Evolutionary conservation across 2,888 invertebrate genomes (phyloP), one percentile per base, ranked within the genome.

Genomic region (Lithophane semibrunnea): DNA sequence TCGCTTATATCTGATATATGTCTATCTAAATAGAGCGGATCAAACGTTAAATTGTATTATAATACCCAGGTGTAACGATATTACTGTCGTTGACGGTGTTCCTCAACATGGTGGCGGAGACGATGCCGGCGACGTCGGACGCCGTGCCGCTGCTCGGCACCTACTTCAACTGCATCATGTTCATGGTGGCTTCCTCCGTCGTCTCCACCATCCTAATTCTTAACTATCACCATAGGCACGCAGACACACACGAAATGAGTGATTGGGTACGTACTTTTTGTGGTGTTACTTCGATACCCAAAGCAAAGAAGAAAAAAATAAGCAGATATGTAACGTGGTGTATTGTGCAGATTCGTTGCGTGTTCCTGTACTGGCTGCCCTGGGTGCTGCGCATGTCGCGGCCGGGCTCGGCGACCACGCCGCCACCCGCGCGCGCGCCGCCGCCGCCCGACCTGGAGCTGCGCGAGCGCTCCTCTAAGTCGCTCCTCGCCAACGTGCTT

Each of bases 121-220:
- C 99, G 94, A 99, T 99, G 99, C 99, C 99, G 90, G 99, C 99
- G 92, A 99, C 99, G 83, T 99, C 99, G 85, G 99, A 99, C 95
- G 99, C 99, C 90, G 99, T 99, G 92, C 98, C 98, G 89, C 97
- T 98, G 91, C 97, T 98, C 96, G 98, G 98, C 96, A 99, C 99
- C 90, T 99, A 99, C 97, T 99, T 99, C 97, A 99, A 99, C 97
- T 99, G 99, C 97, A 99, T 99, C 97, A 99, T 99, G 99, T 99
- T 99, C 97, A 99, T 99, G 99, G 99, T 99, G 97, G 99, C 99
- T 92, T 99, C 99, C 92, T 99, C 99, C 89, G 99, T 99, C 94
- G 99, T 99, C 93, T 99, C 99, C 95, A 99, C 99, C 88, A 99
- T 99, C 94, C 98, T 99, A 93, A 99, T 99, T 95, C 98, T 99